Base-by-base conservation (phyloP, 2,797 vertebrate genomes). In the Galaxias olidus region DNA sequence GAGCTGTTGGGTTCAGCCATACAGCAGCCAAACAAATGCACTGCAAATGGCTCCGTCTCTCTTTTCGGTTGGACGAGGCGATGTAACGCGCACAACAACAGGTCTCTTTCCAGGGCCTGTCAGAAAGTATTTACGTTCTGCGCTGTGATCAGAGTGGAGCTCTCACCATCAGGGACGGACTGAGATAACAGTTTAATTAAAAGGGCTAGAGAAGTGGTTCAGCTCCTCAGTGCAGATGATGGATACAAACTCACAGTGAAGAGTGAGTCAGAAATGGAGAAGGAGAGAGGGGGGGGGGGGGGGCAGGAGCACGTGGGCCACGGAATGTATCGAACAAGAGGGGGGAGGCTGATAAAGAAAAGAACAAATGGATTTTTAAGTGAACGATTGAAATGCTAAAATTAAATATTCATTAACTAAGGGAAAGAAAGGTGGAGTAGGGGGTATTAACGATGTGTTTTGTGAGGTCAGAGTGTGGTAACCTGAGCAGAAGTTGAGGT, bases 381-480 rank as follows among this genome's bases (percentile, higher is more conserved):
- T 11, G 48, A 79, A 46, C 64, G 55, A 55, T 59, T 59, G 62
- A 77, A 76, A 78, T 76, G 69, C 69, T 79, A 68, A 68, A 69
- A 82, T 86, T 59, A 81, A 82, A 81, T 65, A 87, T 87, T 82
- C 75, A 89, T 65, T 43, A 15, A 42, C 11, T 57, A 4, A 47
- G 41, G 59, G n/a, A 12, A 57, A 44, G 65, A 66, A 57, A 55
- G 69, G 58, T 63, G 71, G 66, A 61, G 63, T n/a, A n/a, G 66
- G 79, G 65, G 53, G 73, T 61, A 68, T 84, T 82, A 87, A 72
- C 75, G 78, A 80, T 66, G 63, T 83, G 48, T 87, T 86, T 83
- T 85, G 80, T 68, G 78, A 88, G 86, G 90, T 90, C 83, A 79
- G 81, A 86, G 83, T 69, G 84, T 79, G 63, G 90, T 87, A 91